Evolutionary conservation across 2,888 invertebrate genomes (phyloP), one percentile per base, ranked within the genome.

Genomic region (Cordilura impudica): DNA sequence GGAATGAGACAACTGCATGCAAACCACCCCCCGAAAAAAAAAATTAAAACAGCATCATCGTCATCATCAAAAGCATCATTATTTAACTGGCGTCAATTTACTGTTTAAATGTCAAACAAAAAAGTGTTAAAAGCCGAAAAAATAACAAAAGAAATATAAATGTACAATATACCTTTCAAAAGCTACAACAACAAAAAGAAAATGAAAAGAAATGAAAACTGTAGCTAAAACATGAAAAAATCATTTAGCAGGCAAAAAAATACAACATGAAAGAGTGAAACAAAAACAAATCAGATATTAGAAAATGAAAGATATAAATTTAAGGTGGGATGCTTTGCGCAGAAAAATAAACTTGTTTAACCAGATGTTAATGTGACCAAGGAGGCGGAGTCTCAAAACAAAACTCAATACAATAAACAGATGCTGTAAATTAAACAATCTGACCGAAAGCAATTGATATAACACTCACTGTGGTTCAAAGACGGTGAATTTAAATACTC

Each of bases 61-160:
- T 60, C 67, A 71, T 79, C 71, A 79, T 51, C 56, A 53, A 75
- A 79, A 72, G 63, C 67, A 75, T 79, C 86, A 83, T 84, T 87
- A 86, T 85, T 86, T 87, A 88, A 86, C 86, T 86, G 87, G 84
- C 87, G 88, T 85, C 87, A 87, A 88, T 87, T 88, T 87, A 87
- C 87, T 87, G 88, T 86, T 87, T 87, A 87, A 87, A 87, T 86
- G 86, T 85, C 87, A 87, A 86, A 88, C 88, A 87, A 84, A 83
- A 79, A 83, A 82, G 81, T 81, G 82, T 77, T 83, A 83, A 82
- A 70, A 83, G 81, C 82, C 82, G 78, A 81, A 87, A 86, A 86
- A 88, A 86, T 84, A 80, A 75, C 76, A 81, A 75, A 82, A 82
- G 63, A 74, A 73, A 71, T 45, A 19, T 61, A 66, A 72, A 19